These are phyloP conservation scores for Smutsia gigantea DNA, from an alignment of 2,797 vertebrate genomes.

Conservation along the genomic window DNA sequence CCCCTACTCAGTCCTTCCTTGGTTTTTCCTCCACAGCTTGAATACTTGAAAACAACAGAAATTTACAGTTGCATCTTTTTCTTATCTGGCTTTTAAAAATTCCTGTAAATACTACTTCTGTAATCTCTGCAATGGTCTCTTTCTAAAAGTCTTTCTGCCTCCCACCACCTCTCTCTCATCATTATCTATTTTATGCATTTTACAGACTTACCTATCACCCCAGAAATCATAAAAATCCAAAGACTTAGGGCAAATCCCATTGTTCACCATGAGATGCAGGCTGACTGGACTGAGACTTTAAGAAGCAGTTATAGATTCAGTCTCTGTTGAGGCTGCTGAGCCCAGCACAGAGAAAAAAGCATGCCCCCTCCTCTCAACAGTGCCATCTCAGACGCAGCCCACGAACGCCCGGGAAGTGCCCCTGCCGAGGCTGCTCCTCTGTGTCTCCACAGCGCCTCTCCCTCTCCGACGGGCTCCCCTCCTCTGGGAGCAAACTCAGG, in stretches of 20 bases:
- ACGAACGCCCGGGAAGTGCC: too few relatives aligned
- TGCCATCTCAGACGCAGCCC: background rate
- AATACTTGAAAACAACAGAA: background rate
- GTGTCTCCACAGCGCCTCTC: fast-evolving
- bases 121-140: background rate
- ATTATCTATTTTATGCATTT: background rate
- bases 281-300: background rate
- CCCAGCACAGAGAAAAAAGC: background rate
- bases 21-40: background rate
- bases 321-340: background rate
- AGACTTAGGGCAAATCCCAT: background rate
- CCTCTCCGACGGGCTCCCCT: background rate
- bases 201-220: background rate
- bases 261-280: background rate
- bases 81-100: background rate
- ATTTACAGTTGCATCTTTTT: background rate
- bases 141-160: background rate
- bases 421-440: background rate
- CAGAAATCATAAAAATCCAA: background rate
- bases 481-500: background rate
- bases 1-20: background rate
- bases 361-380: background rate
- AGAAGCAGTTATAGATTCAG: background rate
- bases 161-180: background rate
- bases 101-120: background rate